Base-by-base conservation (phyloP, 2,888 invertebrate species). In the Pyrochroa serraticornis region DNA sequence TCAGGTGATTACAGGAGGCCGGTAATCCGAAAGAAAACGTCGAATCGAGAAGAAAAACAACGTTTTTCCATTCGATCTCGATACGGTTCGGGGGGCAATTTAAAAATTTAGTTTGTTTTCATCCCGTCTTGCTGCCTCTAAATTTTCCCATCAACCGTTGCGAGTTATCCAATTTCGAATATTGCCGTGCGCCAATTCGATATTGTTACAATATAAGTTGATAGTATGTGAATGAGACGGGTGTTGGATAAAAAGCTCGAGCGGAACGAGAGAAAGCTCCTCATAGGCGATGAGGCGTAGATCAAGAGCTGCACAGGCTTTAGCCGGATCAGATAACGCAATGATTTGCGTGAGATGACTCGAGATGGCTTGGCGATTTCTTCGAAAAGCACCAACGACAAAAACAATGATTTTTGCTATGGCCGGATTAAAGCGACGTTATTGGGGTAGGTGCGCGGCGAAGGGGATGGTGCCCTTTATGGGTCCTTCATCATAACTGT, bases 401-500 rank as follows among this genome's bases (percentile, higher is more conserved):
- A 32, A 22, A 22, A 22, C 22, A 22, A 22, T 22, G 22, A 43
- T 48, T 43, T 42, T 36, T 37, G 36, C 32, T 37, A 37, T 34
- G 44, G 38, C 45, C 36, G 10, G 38, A 39, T 53, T 45, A 53
- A 53, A 45, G 36, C 33, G 30, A 31, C 45, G 54, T 14, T 45
- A 36, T 45, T 43, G 54, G 30, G 46, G 34, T 10, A 39, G 39
- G 22, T 14, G 53, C 6, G 50, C 31, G 46, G 47, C 47, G 39
- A 13, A 41, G 55, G 63, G 55, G 57, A 62, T 63, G 63, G 65
- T 70, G 69, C 65, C 71, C 71, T 74, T 72, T 71, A 74, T 70
- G 73, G 69, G 70, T 65, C 69, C 68, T 73, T 72, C 73, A 72
- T 75, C 74, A 76, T 76, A 76, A 75, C 73, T 65, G 70, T 71